Conservation (phyloP, 2,888 invertebrate genomes). For the Macaria liturata region DNA sequence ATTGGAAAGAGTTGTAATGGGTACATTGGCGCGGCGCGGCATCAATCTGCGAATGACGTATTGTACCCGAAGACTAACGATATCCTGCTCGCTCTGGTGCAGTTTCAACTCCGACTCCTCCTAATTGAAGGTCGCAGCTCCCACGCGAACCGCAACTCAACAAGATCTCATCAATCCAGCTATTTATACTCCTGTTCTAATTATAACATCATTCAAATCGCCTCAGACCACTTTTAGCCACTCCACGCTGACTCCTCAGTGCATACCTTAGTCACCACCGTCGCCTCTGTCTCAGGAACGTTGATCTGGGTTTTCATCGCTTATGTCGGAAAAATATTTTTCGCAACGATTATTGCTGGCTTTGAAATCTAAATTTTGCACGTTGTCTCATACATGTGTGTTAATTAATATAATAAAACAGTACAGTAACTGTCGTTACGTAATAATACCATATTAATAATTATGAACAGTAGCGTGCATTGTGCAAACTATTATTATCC, state of each 20-base stretch:
- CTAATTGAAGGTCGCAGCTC: conserved; percentile 68
- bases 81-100: conserved; percentile 55
- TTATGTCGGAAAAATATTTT: conserved; percentile 35
- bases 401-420: no score
- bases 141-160: conserved; percentile 58
- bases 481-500: conserved; percentile 15
- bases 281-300: conserved; percentile 37
- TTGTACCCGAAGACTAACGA: conserved; percentile 40
- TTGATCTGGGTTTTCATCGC: conserved; percentile 33
- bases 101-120: conserved; percentile 53
- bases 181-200: conserved; percentile 68
- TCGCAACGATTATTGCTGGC: conserved; percentile 8
- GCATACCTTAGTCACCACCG: conserved; percentile 56
- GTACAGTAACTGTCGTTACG: background rate
- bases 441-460: conserved; percentile 2
- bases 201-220: conserved; percentile 61
- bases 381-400: background rate
- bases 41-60: conserved; percentile 54
- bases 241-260: conserved; percentile 40
- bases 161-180: conserved; percentile 58
- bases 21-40: conserved; percentile 58
- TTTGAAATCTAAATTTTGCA: conserved; percentile 5
- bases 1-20: conserved; percentile 38
- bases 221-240: conserved; percentile 59
- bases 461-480: conserved; percentile 3